A percentile compares a stretch with the other conserved stretches of the same genome.
Evolutionary conservation across 2,888 invertebrate species (phyloP).

Genomic region (Lissocephala sabroskyi): DNA sequence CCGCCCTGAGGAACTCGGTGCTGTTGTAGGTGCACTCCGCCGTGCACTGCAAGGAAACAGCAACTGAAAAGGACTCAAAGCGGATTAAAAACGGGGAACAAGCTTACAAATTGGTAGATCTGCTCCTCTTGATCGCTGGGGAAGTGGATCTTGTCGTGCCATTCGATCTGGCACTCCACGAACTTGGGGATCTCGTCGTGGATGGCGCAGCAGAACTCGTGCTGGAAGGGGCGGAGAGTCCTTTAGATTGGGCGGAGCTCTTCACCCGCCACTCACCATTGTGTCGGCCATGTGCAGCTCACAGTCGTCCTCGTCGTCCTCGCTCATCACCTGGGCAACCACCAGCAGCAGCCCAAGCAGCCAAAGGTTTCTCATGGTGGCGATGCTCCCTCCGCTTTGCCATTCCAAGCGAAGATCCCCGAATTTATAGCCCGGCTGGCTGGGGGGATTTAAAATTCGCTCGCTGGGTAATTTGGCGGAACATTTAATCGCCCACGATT

Average conservation of each 20-base stretch:
- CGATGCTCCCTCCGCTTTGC: too few species aligned
- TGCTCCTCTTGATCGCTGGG: constrained; percentile 32
- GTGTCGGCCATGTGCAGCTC: constrained; percentile 42
- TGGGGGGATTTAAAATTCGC: constrained; percentile 8
- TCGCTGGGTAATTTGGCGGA: constrained; percentile 38
- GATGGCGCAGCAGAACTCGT: constrained; percentile 58
- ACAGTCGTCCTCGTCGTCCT: constrained; percentile 36
- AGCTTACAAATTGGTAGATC: constrained; percentile 44
- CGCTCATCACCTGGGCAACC: too few species aligned
- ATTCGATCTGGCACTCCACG: constrained; percentile 41
- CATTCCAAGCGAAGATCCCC: too few species aligned
- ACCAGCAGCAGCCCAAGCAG: not conserved
- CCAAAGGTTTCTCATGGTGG: too few species aligned
- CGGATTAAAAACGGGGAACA: not conserved
- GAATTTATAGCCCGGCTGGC: constrained; percentile 27
- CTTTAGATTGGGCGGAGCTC: not conserved
- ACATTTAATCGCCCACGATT: constrained; percentile 43
- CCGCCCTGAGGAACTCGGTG: constrained; percentile 34
- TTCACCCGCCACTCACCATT: constrained; percentile 32
- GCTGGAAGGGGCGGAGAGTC: constrained; percentile 21
- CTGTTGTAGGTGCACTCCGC: constrained; percentile 53
- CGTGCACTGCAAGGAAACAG: constrained; percentile 33
- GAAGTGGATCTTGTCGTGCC: constrained; percentile 35
- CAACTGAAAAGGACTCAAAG: not conserved
- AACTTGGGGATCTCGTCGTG: constrained; percentile 53